Percentiles rank a stretch among this genome's conserved stretches.
phyloP scores from a whole-genome alignment of 2,888 invertebrate genomes.

The Lottia scabra region DNA sequence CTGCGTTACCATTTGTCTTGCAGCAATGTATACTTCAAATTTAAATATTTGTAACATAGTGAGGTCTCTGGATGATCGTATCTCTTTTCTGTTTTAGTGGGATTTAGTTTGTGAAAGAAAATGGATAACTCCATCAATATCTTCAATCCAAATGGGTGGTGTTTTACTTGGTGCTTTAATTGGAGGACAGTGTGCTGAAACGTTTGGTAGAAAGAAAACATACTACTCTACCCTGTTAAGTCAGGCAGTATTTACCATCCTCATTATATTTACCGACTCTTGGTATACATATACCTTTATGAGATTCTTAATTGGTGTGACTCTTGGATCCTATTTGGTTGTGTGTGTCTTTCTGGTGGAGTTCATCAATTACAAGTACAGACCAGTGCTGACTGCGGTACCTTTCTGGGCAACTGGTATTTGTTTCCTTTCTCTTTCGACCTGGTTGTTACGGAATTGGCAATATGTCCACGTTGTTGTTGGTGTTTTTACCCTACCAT shows the following conservation, averaged over 20 bases:
- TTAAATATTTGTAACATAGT: too few species aligned
- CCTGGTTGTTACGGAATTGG: slow-evolving; percentile 42
- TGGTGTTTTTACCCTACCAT: slow-evolving; percentile 25
- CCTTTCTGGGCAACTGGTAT: slow-evolving; percentile 39
- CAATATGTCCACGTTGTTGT: slow-evolving; percentile 37
- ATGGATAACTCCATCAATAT: slow-evolving; percentile 38
- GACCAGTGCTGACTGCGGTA: slow-evolving; percentile 25
- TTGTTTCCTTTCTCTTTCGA: slow-evolving; percentile 31
- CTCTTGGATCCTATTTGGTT: slow-evolving; percentile 16
- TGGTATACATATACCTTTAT: slow-evolving; percentile 48
- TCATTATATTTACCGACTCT: slow-evolving; percentile 36
- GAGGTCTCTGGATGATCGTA: too few species aligned
- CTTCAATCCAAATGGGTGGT: slow-evolving; percentile 45
- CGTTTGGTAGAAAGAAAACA: slow-evolving; percentile 40
- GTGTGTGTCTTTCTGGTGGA: slow-evolving; percentile 30
- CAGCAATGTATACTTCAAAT: too few species aligned
- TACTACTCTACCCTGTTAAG: slow-evolving; percentile 27
- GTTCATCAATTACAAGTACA: slow-evolving; percentile 38
- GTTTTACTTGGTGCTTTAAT: slow-evolving; percentile 36
- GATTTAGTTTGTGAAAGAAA: slow-evolving; percentile 37
- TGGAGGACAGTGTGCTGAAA: slow-evolving; percentile 40
- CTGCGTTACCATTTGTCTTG: too few species aligned
- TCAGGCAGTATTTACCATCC: slow-evolving; percentile 25
- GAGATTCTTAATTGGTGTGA: slow-evolving; percentile 41
- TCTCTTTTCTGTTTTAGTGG: slow-evolving; percentile 34